Evolutionary conservation across 1,140 invertebrate genomes (phyloP).

Genomic region (Anoplophora glabripennis): DNA sequence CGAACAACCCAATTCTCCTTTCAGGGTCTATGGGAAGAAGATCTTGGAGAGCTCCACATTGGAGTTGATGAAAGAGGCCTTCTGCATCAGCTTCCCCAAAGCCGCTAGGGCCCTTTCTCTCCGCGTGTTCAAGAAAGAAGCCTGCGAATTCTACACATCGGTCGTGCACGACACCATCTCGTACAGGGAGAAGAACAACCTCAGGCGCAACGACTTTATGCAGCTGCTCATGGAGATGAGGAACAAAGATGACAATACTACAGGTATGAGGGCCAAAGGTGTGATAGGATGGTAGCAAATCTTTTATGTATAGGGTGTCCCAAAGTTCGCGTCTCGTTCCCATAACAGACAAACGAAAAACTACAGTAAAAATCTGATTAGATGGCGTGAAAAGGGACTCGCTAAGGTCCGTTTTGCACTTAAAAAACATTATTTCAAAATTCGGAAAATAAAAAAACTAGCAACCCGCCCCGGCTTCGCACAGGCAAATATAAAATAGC

Average conservation of each 20-base stretch:
- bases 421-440: no score
- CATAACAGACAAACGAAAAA: no score
- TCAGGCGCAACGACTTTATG: constrained; percentile 4
- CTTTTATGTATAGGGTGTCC: no score
- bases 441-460: no score
- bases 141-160: not conserved
- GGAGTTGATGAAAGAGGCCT: not conserved
- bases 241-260: not conserved
- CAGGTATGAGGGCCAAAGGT: no score
- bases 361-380: no score
- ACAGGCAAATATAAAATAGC: no score
- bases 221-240: constrained; percentile 3
- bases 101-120: not conserved
- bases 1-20: constrained; percentile 54
- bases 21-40: constrained; percentile 37
- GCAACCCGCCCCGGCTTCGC: no score
- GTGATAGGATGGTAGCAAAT: no score
- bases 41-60: constrained; percentile 2
- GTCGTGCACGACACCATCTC: constrained; percentile 3
- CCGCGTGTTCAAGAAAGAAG: not conserved
- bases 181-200: constrained; percentile 3
- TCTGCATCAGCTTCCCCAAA: not conserved
- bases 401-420: no score
- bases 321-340: no score
- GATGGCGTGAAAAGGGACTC: no score